phyloP scores from a whole-genome alignment of 2,797 vertebrate species.

The Falco novaeseelandiae region DNA sequence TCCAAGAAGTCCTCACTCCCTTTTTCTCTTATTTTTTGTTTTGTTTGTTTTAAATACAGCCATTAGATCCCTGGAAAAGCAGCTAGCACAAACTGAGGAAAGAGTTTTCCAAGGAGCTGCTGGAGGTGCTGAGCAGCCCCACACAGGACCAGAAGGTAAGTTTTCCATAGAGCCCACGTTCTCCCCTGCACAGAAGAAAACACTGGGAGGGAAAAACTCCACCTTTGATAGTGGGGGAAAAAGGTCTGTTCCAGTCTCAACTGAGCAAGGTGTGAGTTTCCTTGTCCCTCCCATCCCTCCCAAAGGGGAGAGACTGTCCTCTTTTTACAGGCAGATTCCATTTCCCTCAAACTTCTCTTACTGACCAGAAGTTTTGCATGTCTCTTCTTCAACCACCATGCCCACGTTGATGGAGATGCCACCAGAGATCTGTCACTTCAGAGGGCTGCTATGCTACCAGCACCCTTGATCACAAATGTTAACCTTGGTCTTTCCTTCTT shows the following conservation, averaged over 20 bases:
- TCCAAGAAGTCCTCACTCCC: neutral
- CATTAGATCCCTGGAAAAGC: neutral
- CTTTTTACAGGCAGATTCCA: neutral
- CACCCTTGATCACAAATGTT: neutral
- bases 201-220: neutral
- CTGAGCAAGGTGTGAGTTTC: neutral
- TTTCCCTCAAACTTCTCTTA: neutral
- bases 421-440: neutral
- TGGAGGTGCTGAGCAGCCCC: neutral
- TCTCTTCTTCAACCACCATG: neutral
- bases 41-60: neutral
- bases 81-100: neutral
- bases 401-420: neutral
- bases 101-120: neutral
- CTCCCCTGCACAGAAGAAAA: neutral
- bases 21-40: neutral
- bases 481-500: rapidly evolving
- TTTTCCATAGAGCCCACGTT: neutral
- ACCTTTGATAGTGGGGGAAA: neutral
- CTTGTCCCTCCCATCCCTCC: neutral
- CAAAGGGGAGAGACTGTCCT: neutral
- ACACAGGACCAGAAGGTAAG: neutral
- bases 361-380: neutral
- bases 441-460: neutral
- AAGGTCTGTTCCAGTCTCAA: neutral